Evolutionary conservation across 2,888 invertebrate species (phyloP).

Genomic region (Penaeus monodon): DNA sequence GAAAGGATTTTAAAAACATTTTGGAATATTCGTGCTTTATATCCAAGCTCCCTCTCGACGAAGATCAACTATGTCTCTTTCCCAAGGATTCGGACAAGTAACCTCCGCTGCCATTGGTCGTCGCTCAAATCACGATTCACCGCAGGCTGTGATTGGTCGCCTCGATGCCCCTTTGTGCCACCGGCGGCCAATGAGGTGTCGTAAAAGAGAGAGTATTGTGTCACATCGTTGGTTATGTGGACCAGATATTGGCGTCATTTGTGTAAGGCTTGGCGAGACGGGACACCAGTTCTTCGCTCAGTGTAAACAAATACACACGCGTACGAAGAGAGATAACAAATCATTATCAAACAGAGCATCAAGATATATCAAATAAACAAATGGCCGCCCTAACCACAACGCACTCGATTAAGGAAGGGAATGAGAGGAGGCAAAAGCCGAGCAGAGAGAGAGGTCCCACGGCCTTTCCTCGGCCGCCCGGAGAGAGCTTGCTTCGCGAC

Average conservation of each 20-base stretch:
- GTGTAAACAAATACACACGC: neutral
- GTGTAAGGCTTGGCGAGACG: neutral
- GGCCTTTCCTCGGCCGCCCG: neutral
- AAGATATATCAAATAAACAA: no score
- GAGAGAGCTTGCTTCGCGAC: neutral
- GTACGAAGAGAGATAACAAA: neutral
- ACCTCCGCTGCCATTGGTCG: constrained; percentile 2
- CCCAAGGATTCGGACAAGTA: neutral
- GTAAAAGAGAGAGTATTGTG: constrained; percentile 2
- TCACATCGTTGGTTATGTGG: constrained; percentile 1
- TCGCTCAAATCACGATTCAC: neutral
- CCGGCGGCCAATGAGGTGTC: constrained; percentile 5
- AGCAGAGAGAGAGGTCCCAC: neutral
- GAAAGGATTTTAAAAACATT: no score
- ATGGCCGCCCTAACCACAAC: no score
- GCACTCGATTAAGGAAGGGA: no score
- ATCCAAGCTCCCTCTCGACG: no score
- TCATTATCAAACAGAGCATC: no score
- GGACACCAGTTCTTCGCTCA: neutral
- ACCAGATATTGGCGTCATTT: neutral
- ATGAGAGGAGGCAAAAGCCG: neutral
- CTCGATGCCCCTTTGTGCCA: neutral
- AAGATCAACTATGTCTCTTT: no score
- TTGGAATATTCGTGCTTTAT: no score
- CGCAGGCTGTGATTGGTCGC: constrained; percentile 15